phyloP scores from a whole-genome alignment of 2,797 vertebrate species.

The Notoglanidium macrostoma region DNA sequence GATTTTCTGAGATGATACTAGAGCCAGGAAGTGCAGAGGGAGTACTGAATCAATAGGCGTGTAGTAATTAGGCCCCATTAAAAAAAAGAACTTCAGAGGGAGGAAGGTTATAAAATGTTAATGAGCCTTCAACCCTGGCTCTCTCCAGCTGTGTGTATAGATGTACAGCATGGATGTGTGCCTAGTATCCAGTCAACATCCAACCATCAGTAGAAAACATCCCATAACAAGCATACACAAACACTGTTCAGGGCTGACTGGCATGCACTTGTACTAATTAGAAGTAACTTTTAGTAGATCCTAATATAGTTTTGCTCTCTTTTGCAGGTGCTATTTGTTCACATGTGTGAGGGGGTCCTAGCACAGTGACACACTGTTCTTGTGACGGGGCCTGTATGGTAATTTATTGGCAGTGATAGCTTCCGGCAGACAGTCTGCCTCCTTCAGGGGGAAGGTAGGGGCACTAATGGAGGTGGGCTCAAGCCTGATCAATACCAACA shows the following conservation, averaged over 20 bases:
- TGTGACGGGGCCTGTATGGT: conserved; percentile 54
- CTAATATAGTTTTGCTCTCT: background rate
- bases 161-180: conserved; percentile 36
- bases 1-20: conserved; percentile 56
- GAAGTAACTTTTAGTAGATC: background rate
- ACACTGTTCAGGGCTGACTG: conserved; percentile 7
- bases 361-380: conserved; percentile 51
- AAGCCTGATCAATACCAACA: conserved; percentile 72
- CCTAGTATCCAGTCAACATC: conserved; percentile 39
- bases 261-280: background rate
- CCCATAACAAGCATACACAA: conserved; percentile 9
- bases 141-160: conserved; percentile 61
- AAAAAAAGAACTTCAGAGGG: conserved; percentile 70
- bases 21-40: conserved; percentile 57
- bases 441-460: conserved; percentile 67
- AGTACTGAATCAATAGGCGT: conserved; percentile 62
- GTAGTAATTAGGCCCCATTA: conserved; percentile 77
- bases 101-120: conserved; percentile 74
- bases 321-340: conserved; percentile 12
- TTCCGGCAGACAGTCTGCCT: conserved; percentile 74
- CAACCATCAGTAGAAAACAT: conserved; percentile 24
- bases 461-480: conserved; percentile 77
- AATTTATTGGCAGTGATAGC: conserved; percentile 61
- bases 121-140: conserved; percentile 69
- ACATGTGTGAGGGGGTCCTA: conserved; percentile 45